Percentiles rank a stretch among this genome's conserved stretches.
Evolutionary conservation across 2,113 vertebrate genomes (phyloP).

Genomic region (Indri indri): DNA sequence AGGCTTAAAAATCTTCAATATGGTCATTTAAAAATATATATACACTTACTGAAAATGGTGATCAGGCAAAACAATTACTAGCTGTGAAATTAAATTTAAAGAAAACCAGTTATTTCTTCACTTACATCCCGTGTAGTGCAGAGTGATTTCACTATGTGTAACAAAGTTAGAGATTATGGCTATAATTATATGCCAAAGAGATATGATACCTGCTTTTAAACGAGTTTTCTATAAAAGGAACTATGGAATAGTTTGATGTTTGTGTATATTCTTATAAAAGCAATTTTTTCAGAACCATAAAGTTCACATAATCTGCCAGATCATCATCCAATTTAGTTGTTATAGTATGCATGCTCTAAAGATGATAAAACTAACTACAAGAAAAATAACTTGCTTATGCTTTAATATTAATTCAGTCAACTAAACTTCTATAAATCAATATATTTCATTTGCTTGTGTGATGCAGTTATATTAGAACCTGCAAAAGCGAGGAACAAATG

Average conservation of each 20-base stretch:
- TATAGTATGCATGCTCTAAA: neutral
- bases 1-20: neutral
- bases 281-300: conserved; percentile 36
- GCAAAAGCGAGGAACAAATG: neutral
- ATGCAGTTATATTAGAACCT: neutral
- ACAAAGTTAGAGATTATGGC: conserved; percentile 2
- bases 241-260: conserved; percentile 53
- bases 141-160: conserved; percentile 40
- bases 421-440: neutral
- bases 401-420: neutral
- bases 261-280: conserved; percentile 22
- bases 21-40: neutral
- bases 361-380: neutral
- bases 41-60: neutral
- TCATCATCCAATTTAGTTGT: neutral
- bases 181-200: conserved; percentile 57
- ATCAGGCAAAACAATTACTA: conserved; percentile 22
- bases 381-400: neutral
- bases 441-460: neutral
- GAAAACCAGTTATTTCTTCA: neutral
- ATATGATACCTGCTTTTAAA: conserved; percentile 58
- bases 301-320: conserved; percentile 4
- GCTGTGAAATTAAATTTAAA: conserved; percentile 4
- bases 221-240: conserved; percentile 13
- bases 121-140: neutral